Base-by-base conservation (phyloP, 2,888 invertebrate genomes). In the Euproctis similis region DNA sequence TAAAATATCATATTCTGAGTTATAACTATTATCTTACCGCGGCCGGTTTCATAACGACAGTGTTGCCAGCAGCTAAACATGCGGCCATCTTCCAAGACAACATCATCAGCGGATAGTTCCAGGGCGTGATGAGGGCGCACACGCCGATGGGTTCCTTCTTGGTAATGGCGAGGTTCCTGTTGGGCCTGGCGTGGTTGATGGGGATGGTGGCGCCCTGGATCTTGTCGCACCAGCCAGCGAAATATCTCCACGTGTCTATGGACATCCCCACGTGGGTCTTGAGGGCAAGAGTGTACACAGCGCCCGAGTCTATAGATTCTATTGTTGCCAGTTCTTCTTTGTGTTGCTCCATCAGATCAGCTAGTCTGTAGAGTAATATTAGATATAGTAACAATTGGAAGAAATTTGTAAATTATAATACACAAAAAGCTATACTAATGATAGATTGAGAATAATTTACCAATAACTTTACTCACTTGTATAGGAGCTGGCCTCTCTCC, bases 31-130 rank as follows among this genome's bases (percentile, higher is more conserved):
- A n/a, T n/a, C 72, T 70, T 39, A 92, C 92, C 58, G 92, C 92
- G 0, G 98, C 97, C 0, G 98, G 98, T 72, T 98, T 98, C 71
- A 97, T 94, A 0, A 98, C 91, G 0, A 97, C 96, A 0, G 97
- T 97, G 65, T 98, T 98, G 17, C 98, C 98, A 5, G 97, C 97
- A 0, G 97, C 97, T 24, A 98, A 85, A 60, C 97, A 98, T 2
- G 98, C 96, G 0, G 97, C 97, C 96, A 97, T 96, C 74, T 98
- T 98, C 97, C 97, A 98, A 0, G 96, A 95, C 7, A 98, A 76
- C 98, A 98, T 98, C 98, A 98, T 98, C 6, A 98, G 81, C 0
- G 98, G 98, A 69, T 98, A 98, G 72, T 98, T 98, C 98, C 98
- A 98, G 0, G 98, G 97, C 0, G 97, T 97, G 8, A 98, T 90